These are phyloP conservation scores for Rhopalosiphum padi DNA, from an alignment of 1,140 invertebrate genomes.

Conservation along the genomic window DNA sequence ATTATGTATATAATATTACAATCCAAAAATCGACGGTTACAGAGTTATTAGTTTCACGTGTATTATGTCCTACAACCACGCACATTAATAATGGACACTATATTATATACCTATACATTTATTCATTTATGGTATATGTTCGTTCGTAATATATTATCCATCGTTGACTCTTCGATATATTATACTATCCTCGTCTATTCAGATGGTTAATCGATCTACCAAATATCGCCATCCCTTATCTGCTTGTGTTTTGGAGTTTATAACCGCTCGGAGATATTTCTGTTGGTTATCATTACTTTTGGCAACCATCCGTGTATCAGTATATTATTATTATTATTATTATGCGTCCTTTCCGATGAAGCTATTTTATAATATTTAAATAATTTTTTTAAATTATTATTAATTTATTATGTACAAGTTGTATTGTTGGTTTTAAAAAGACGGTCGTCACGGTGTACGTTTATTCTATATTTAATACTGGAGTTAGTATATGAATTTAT, in stretches of 20 bases:
- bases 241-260: neutral
- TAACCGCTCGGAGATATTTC: neutral
- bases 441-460: neutral
- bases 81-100: slow-evolving; percentile 28
- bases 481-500: neutral
- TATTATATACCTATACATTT: neutral
- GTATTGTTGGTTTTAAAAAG: neutral
- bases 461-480: neutral
- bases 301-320: neutral
- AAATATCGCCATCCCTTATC: neutral
- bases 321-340: neutral
- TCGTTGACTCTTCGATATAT: neutral
- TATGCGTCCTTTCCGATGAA: neutral
- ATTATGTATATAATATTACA: neutral
- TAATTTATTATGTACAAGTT: neutral
- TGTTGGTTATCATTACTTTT: neutral
- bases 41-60: slow-evolving; percentile 14
- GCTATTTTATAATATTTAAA: neutral
- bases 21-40: slow-evolving; percentile 31
- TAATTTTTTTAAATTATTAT: neutral
- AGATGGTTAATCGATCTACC: neutral
- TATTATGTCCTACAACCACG: neutral
- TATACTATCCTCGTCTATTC: neutral
- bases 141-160: neutral
- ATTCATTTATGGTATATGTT: neutral